Base-by-base conservation (phyloP, 2,113 vertebrate genomes). In the Pterocles orientalis region DNA sequence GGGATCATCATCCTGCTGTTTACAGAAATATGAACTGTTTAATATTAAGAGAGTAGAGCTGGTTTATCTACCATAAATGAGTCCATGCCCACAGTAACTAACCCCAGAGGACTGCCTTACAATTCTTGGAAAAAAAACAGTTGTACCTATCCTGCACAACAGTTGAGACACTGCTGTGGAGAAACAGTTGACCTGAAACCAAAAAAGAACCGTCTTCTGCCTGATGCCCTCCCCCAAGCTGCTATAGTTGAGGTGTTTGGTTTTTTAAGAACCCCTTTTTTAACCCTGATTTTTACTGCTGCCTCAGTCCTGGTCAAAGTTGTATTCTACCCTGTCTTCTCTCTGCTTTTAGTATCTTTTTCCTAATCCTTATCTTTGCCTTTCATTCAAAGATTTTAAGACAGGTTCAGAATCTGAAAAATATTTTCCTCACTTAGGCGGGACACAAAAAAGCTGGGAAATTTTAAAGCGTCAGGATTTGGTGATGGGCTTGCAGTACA, bases 51-150 rank as follows among this genome's bases (percentile, higher is more conserved):
- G 15, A 39, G 28, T 5, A 57, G 24, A 51, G 33, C 13, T 23
- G 56, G 82, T 8, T 23, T n/a, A n/a, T n/a, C n/a, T n/a, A 11
- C 43, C 47, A 0, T 10, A 31, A n/a, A 7, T 31, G 10, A 45
- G 47, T 8, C 43, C 17, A 24, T 34, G 33, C 56, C 18, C 57
- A 28, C 51, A 65, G 11, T 12, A 61, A 50, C 14, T 26, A 24
- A 66, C 11, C 23, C 7, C 13, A 12, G 26, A 50, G 29, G 28
- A 17, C 28, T 7, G 66, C 24, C 62, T 77, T 39, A 47, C 18
- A 14, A 2, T 53, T 71, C 14, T 12, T 66, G 41, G 15, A n/a
- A 29, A 47, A 48, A 64, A 45, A 11, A 6, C 3, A 54, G 15
- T 39, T 50, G 19, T 23, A 45, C 51, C 23, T 33, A 5, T 39